Conservation (phyloP, 2,113 vertebrate genomes). For the Bufo gargarizans region DNA sequence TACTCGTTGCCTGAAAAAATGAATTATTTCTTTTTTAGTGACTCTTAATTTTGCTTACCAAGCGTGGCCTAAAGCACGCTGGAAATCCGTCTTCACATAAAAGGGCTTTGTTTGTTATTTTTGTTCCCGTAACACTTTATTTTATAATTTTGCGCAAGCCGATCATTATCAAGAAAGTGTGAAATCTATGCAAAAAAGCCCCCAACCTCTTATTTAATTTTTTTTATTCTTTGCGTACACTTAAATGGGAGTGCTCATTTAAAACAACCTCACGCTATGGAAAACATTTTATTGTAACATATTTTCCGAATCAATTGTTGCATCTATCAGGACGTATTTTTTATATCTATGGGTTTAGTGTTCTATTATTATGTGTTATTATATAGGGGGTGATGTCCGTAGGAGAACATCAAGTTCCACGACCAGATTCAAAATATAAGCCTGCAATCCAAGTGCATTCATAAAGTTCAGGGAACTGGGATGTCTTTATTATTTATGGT, state of each 20-base stretch:
- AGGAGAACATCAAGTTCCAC: too few species aligned
- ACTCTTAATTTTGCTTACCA: conserved; percentile 57
- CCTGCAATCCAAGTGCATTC: background rate
- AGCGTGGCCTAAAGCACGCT: conserved; percentile 47
- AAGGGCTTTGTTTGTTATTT: conserved; percentile 55
- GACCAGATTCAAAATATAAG: background rate
- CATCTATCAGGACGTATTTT: background rate
- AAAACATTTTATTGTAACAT: background rate
- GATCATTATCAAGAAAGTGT: conserved; percentile 38
- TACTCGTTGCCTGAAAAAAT: conserved; percentile 58
- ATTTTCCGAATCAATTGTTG: background rate
- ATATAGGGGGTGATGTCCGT: too few species aligned
- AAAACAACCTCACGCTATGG: background rate
- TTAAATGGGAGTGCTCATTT: background rate
- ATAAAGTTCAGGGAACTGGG: too few species aligned
- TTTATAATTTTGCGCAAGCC: conserved; percentile 26
- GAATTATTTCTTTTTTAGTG: conserved; percentile 55
- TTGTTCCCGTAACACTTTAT: conserved; percentile 42
- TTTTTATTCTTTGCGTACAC: background rate
- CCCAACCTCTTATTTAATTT: conserved; percentile 3
- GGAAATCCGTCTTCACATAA: conserved; percentile 25
- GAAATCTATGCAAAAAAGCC: conserved; percentile 23
- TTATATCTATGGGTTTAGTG: background rate
- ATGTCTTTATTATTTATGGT: too few species aligned
- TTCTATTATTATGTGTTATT: background rate